Base-by-base conservation (phyloP, 2,888 invertebrate species). In the Idaea dimidiata region DNA sequence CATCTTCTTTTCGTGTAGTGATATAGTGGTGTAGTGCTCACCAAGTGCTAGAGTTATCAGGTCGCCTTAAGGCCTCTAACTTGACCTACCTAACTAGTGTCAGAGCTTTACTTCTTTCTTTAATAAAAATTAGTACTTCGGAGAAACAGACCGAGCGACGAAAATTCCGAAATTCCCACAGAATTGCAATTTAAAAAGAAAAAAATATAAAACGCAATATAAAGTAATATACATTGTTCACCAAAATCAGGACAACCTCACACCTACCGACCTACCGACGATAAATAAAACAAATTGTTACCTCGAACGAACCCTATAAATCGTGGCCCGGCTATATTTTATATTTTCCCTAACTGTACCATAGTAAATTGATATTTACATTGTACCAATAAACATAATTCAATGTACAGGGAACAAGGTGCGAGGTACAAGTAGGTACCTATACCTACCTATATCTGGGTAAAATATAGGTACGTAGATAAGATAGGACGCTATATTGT, bases 361-460 rank as follows among this genome's bases (percentile, higher is more conserved):
- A 69, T 66, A 68, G 79, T 74, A 79, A 82, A 84, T 81, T 84
- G 80, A 80, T 82, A 82, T 83, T 84, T 80, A 83, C 78, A 74
- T 70, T 69, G 68, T 68, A 72, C 70, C 74, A 70, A 73, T 74
- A 72, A 74, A 72, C 66, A 66, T 71, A 70, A 70, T 69, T 67
- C 62, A 63, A 5, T 24, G 24, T 24, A 24, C 24, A 57, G 58
- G 31, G 32, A 59, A 66, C 65, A 58, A 58, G 62, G 64, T 62
- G 62, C 56, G 66, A 59, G n/a, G 58, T 60, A 54, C 17, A 31
- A 64, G 57, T 57, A 6, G 16, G 17, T 16, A 32, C 31, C 57
- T 17, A 57, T 2, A 18, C 17, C 18, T 57, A 17, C 2, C 17
- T 18, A 14, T 5, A 57, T 57, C 18, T 18, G 1, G 10, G 6